Base-by-base conservation (phyloP, 2,113 vertebrate species). In the Theropithecus gelada region DNA sequence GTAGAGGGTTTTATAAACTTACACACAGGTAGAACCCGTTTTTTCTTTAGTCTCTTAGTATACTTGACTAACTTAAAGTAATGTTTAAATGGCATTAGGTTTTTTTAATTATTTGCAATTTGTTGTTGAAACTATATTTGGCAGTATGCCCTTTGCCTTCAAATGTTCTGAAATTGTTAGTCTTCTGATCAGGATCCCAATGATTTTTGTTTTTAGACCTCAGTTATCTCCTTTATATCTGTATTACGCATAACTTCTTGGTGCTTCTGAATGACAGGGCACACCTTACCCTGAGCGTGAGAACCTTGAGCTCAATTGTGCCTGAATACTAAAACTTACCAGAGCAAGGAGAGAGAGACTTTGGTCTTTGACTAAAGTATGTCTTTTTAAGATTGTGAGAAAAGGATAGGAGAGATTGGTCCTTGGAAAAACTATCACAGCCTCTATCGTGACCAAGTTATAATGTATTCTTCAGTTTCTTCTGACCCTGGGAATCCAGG, bases 121-220 rank as follows among this genome's bases (percentile, higher is more conserved):
- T 95, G 64, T 88, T 85, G 35, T 89, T 96, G 73, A 68, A 93
- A 55, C 1, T 85, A 9, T 80, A 59, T 93, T 52, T 91, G 75
- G 27, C 45, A 78, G 6, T 57, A 32, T 82, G 48, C 40, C 16
- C 20, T n/a, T 85, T 84, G 61, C 72, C 79, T 85, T 95, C 72
- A 82, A 0, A 43, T 92, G 64, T 50, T 57, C 27, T 55, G 40
- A 88, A 85, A 32, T 45, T 12, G 7, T 50, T 30, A 14, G 45
- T 89, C 35, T 55, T 79, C 81, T 85, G 11, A 30, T 52, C 35
- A 66, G 57, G 22, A 88, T 43, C 9, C 11, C 66, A 23, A 57
- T 68, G 64, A 30, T 48, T 92, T 76, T 59, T 90, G 55, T 70
- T 72, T 81, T 64, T 12, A 38, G 27, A 90, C 22, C 14, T 57